Base-by-base conservation (phyloP, 2,797 vertebrate genomes). In the Sternotherus odoratus region DNA sequence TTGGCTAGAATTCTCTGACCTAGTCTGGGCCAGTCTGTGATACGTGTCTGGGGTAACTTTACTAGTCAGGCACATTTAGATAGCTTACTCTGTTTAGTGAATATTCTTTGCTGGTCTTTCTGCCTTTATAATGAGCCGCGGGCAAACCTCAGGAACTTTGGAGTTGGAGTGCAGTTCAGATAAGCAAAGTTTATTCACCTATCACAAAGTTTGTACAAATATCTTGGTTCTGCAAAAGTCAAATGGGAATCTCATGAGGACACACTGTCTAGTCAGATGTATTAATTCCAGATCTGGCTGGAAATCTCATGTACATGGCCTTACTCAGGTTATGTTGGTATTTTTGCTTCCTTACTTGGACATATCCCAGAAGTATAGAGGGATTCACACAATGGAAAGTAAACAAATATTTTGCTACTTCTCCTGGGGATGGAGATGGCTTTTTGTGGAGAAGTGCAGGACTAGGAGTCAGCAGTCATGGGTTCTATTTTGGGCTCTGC, bases 401-500 rank as follows among this genome's bases (percentile, higher is more conserved):
- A 92, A 83, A 63, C 46, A 90, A 80, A 74, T 81, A 84, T 91
- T 95, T 92, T 91, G 11, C 49, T 80, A 48, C 0, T 3, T 39
- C 49, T 93, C 91, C 72, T 53, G 54, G 21, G 30, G 69, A 81
- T 12, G 24, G 33, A 83, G 13, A 51, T 95, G 78, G 89, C 75
- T 23, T 87, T 93, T 91, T 50, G 5, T 6, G 21, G 36, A 23
- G 66, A 39, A 24, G 11, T 72, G 50, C 78, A 60, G 69, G 83
- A 36, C 13, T 75, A 46, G 43, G 43, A 75, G 13, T 26, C 43
- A 48, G 26, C 24, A 28, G 43, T 66, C 21, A 43, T 88, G 49
- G 57, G 90, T 94, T 92, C 84, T 88, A 10, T 91, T 94, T 90
- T 57, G 85, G 82, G 28, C 17, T 86, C 63, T 95, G 82, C 89